These are phyloP conservation scores for Drosophila neonasuta DNA, from an alignment of 2,888 invertebrate genomes.

Conservation along the genomic window DNA sequence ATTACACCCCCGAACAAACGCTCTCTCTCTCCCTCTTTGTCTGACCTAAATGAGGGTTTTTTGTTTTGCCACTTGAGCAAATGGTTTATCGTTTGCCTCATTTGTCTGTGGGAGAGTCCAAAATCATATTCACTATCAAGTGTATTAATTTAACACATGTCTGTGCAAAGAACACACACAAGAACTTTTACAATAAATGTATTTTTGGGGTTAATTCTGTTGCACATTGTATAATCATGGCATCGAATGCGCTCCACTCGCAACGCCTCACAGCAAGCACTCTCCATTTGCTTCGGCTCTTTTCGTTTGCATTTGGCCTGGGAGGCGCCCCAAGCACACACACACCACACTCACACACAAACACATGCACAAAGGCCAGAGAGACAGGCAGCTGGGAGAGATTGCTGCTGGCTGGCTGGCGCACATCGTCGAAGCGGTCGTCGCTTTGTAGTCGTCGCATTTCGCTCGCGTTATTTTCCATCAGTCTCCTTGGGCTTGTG, in stretches of 20 bases:
- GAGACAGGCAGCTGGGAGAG: conserved; percentile 48
- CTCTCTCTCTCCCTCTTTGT: neutral
- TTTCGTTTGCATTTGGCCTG: conserved; percentile 44
- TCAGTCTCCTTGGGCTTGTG: conserved; percentile 80
- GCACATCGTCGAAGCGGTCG: conserved; percentile 44
- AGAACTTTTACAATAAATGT: conserved; percentile 17
- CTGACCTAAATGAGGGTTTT: conserved; percentile 16
- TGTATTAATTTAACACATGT: conserved; percentile 1
- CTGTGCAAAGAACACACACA: conserved; percentile 3
- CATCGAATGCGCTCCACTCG: conserved; percentile 41
- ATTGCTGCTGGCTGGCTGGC: conserved; percentile 22
- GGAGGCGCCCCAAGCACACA: conserved; percentile 49
- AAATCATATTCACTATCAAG: conserved; percentile 7
- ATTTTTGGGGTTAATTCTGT: conserved; percentile 64
- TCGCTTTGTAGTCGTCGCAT: conserved; percentile 60
- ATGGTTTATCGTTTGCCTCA: conserved; percentile 48
- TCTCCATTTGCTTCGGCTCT: conserved; percentile 48
- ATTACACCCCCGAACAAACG: conserved; percentile 33
- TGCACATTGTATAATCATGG: conserved; percentile 71
- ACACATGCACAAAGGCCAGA: conserved; percentile 8
- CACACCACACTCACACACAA: conserved; percentile 12
- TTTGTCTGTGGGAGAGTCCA: conserved; percentile 12
- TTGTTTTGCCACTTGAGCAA: conserved; percentile 38
- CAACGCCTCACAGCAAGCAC: conserved; percentile 16
- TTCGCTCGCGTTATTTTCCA: conserved; percentile 37